A percentile compares a stretch with the other conserved stretches of the same genome.
Evolutionary conservation across 1,140 invertebrate genomes (phyloP).

Genomic region (Plectrocnemia conspersa): DNA sequence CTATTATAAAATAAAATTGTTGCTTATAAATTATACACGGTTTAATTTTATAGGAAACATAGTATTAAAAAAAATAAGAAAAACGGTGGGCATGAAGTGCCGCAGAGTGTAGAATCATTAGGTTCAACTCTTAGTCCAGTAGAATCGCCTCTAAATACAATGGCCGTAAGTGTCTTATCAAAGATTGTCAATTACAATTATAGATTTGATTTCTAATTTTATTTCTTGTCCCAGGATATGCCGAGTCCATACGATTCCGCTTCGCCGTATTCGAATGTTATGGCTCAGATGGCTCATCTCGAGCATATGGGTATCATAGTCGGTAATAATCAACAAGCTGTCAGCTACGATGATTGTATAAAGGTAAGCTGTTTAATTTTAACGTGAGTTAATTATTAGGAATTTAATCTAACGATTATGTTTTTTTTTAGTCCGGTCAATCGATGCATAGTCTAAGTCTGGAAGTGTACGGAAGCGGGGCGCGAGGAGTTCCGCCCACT

Average conservation of each 20-base stretch:
- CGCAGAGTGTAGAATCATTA: slow-evolving; percentile 60
- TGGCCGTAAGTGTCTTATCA: slow-evolving; percentile 42
- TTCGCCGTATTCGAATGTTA: slow-evolving; percentile 73
- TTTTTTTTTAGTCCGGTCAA: slow-evolving; percentile 45
- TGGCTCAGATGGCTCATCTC: slow-evolving; percentile 51
- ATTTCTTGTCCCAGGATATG: slow-evolving; percentile 44
- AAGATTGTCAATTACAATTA: neutral
- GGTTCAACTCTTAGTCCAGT: slow-evolving; percentile 58
- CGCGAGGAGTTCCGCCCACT: slow-evolving; percentile 41
- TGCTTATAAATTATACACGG: too few relatives aligned
- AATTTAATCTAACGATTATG: neutral
- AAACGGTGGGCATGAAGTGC: slow-evolving; percentile 55
- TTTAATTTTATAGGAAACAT: slow-evolving; percentile 56
- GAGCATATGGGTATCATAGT: slow-evolving; percentile 54
- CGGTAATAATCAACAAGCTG: slow-evolving; percentile 66
- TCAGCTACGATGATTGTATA: slow-evolving; percentile 81
- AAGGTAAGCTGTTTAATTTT: slow-evolving; percentile 51
- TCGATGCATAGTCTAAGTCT: slow-evolving; percentile 55
- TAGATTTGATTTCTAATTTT: slow-evolving; percentile 4
- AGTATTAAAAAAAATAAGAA: slow-evolving; percentile 71
- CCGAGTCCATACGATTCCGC: slow-evolving; percentile 74
- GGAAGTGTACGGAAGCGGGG: slow-evolving; percentile 53
- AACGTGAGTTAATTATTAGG: slow-evolving; percentile 1
- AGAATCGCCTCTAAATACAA: slow-evolving; percentile 59
- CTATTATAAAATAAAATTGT: neutral